These are phyloP conservation scores for Danionella cerebrum DNA, from an alignment of 2,113 vertebrate genomes.

Conservation along the genomic window DNA sequence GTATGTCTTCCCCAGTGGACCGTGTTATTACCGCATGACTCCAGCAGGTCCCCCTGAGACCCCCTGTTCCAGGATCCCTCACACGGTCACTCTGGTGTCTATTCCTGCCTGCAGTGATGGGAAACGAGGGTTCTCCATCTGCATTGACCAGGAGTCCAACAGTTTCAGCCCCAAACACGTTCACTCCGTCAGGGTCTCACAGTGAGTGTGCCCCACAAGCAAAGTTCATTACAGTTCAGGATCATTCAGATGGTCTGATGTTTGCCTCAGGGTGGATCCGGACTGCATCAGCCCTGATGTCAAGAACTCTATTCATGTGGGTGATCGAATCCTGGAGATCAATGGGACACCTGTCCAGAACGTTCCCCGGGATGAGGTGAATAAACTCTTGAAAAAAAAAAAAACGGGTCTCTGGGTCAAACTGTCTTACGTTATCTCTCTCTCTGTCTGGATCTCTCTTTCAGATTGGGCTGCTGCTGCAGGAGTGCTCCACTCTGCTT, in stretches of 20 bases:
- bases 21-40: slow-evolving; percentile 94
- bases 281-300: slow-evolving; percentile 93
- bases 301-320: slow-evolving; percentile 93
- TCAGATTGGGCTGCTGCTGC: slow-evolving; percentile 90
- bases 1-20: slow-evolving; percentile 62
- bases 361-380: slow-evolving; percentile 89
- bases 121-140: slow-evolving; percentile 84
- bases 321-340: slow-evolving; percentile 92
- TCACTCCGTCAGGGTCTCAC: slow-evolving; percentile 82
- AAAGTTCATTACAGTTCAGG: neutral
- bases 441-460: neutral
- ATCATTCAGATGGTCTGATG: neutral
- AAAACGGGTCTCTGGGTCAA: no score
- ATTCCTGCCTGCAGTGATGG: slow-evolving; percentile 83
- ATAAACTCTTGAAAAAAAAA: no score
- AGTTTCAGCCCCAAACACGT: slow-evolving; percentile 71
- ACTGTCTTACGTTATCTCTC: neutral
- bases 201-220: slow-evolving; percentile 60
- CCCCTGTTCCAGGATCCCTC: slow-evolving; percentile 82
- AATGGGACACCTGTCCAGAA: slow-evolving; percentile 91
- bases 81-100: slow-evolving; percentile 92
- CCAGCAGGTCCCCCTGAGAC: slow-evolving; percentile 82
- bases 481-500: slow-evolving; percentile 88
- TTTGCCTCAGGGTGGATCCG: slow-evolving; percentile 67
- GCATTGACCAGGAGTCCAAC: slow-evolving; percentile 74